Evolutionary conservation across 2,888 invertebrate species (phyloP).

Genomic region (Bimastos eiseni): DNA sequence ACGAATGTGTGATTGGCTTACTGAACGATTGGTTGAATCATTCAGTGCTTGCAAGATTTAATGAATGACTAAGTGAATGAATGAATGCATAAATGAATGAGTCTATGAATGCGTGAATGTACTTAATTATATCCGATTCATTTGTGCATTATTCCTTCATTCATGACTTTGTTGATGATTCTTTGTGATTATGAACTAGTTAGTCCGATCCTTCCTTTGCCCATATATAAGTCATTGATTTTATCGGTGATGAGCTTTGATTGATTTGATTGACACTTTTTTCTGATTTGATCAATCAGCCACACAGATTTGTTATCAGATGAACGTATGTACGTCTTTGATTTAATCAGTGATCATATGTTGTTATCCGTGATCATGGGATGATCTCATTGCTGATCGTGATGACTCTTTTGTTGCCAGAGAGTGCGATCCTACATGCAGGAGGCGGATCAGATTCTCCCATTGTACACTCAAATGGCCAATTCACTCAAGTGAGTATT

Average conservation of each 20-base stretch:
- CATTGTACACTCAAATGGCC: conserved; percentile 69
- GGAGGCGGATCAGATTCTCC: conserved; percentile 69
- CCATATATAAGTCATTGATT: background rate
- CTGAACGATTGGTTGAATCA: background rate
- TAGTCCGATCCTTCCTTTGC: too few relatives aligned
- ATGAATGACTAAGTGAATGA: background rate
- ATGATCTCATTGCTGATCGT: too few relatives aligned
- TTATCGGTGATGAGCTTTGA: background rate
- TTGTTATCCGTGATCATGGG: too few relatives aligned
- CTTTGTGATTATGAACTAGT: background rate
- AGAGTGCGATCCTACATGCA: conserved; percentile 76
- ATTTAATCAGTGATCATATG: too few relatives aligned
- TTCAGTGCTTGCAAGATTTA: background rate
- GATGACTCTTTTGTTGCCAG: conserved; percentile 46
- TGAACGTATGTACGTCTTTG: background rate
- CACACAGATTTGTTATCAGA: background rate
- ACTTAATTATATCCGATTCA: background rate
- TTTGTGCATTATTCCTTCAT: too few relatives aligned
- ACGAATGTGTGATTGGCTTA: background rate
- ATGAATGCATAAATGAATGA: background rate
- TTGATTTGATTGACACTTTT: background rate
- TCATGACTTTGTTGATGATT: background rate
- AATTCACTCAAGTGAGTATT: conserved; percentile 66
- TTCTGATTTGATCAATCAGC: background rate
- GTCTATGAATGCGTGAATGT: background rate